Evolutionary conservation across 2,113 vertebrate species (phyloP).

Genomic region (Elgaria multicarinata): DNA sequence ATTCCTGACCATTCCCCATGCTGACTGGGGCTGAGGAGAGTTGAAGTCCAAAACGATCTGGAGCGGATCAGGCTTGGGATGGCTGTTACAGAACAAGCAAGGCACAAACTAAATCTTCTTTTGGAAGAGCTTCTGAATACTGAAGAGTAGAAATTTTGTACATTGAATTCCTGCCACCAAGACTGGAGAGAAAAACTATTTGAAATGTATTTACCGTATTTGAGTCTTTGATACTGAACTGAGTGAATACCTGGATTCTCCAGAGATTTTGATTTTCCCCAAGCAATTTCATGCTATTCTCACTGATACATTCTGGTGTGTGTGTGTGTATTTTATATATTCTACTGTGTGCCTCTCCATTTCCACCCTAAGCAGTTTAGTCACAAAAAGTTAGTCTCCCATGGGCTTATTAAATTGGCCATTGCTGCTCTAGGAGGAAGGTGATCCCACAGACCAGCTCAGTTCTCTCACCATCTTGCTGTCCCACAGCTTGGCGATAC

Average conservation of each 20-base stretch:
- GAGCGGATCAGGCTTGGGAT: too few species aligned
- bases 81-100: background rate
- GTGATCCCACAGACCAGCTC: too few species aligned
- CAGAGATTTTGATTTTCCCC: background rate
- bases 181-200: background rate
- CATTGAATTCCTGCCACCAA: background rate
- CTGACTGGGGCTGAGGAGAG: too few species aligned
- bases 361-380: background rate
- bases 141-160: background rate
- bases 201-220: background rate
- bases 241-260: background rate
- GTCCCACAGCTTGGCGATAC: conserved; percentile 92
- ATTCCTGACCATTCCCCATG: too few species aligned
- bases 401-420: background rate
- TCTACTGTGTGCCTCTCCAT: background rate
- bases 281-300: background rate
- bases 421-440: background rate
- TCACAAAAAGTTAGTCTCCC: background rate
- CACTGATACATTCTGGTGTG: background rate
- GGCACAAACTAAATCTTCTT: background rate
- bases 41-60: too few species aligned
- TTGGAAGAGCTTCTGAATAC: background rate
- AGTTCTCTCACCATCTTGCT: conserved; percentile 84
- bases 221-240: background rate
- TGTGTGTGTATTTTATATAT: too few species aligned